Conservation (phyloP, 2,888 invertebrate genomes). For the Cerastoderma edule region DNA sequence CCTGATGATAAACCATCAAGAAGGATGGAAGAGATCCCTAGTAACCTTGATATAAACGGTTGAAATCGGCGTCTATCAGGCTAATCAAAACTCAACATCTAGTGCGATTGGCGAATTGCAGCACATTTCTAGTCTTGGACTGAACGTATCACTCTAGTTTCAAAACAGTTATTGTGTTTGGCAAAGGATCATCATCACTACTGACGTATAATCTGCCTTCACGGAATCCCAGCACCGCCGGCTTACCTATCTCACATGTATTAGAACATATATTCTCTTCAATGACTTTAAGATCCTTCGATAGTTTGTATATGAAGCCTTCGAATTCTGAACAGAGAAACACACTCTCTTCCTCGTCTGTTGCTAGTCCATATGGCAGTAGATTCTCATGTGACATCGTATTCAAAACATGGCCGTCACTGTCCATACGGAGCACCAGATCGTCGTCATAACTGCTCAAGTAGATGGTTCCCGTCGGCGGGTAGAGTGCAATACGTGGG, state of each 20-base stretch:
- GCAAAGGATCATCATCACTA: neutral
- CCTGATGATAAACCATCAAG: too few species aligned
- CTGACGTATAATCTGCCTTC: neutral
- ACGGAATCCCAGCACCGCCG: neutral
- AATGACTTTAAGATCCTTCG: neutral
- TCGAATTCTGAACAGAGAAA: slow-evolving; percentile 13
- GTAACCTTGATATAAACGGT: too few species aligned
- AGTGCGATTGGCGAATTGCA: too few species aligned
- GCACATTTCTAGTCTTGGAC: too few species aligned
- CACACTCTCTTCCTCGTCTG: neutral
- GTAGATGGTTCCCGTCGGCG: neutral
- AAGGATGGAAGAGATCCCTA: too few species aligned
- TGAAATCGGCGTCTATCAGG: too few species aligned
- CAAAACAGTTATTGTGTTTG: slow-evolving; percentile 1
- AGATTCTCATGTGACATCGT: too few species aligned
- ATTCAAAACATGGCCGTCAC: neutral
- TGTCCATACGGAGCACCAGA: neutral
- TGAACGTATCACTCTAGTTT: neutral
- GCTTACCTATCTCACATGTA: neutral
- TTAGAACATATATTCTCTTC: neutral
- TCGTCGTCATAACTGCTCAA: slow-evolving; percentile 14
- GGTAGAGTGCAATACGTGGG: neutral
- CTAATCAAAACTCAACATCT: too few species aligned
- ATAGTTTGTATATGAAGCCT: neutral
- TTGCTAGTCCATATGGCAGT: neutral